Evolutionary conservation across 2,113 vertebrate genomes (phyloP).

Genomic region (Saguinus midas): DNA sequence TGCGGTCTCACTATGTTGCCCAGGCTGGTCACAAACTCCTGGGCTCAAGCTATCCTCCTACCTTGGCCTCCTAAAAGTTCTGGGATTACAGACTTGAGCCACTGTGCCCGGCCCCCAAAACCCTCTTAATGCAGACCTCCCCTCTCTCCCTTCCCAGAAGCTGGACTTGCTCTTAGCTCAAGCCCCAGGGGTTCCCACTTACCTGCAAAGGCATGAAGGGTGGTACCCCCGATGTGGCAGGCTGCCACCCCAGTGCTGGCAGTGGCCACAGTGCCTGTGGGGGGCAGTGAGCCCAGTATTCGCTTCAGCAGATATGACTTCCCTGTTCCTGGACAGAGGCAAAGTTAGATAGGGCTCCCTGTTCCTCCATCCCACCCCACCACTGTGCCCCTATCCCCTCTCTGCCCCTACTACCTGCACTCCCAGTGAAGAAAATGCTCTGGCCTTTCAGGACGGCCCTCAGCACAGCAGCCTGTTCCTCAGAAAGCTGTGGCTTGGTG

Average conservation of each 20-base stretch:
- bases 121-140: not conserved
- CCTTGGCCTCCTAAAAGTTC: too few species aligned
- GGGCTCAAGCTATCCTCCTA: too few species aligned
- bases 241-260: slow-evolving; percentile 98
- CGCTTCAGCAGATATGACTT: slow-evolving; percentile 96
- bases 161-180: not conserved
- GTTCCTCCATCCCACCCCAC: too few species aligned
- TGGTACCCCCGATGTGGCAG: slow-evolving; percentile 96
- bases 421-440: slow-evolving; percentile 97
- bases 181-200: not conserved
- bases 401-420: slow-evolving; percentile 87
- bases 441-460: slow-evolving; percentile 88
- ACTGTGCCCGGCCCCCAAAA: too few species aligned
- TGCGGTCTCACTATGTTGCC: too few species aligned
- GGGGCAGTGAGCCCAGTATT: slow-evolving; percentile 94
- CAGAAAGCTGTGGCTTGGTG: slow-evolving; percentile 85
- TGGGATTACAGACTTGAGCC: too few species aligned
- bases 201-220: slow-evolving; percentile 96
- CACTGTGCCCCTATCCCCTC: not conserved
- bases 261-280: slow-evolving; percentile 93
- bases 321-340: slow-evolving; percentile 89
- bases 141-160: not conserved
- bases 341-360: not conserved
- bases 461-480: slow-evolving; percentile 91
- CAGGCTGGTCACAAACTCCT: too few species aligned